Conservation (phyloP, 2,888 invertebrate species). For the Atrina japonica region DNA sequence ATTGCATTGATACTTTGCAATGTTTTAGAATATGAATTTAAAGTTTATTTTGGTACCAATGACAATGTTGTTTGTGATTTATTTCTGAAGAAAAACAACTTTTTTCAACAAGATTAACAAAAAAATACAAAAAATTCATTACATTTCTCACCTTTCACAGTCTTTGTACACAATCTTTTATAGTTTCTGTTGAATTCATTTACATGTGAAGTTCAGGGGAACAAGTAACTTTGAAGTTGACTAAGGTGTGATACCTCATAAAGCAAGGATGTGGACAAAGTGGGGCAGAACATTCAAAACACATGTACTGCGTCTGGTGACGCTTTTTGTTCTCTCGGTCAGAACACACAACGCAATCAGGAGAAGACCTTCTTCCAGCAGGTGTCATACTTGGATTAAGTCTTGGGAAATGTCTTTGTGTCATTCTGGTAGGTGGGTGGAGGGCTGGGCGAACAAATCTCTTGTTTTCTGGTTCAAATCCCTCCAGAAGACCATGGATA, state of each 20-base stretch:
- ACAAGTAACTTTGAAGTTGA: not conserved
- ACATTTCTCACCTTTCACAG: no score
- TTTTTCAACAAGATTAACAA: no score
- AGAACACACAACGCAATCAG: slow-evolving; percentile 7
- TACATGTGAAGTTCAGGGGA: slow-evolving; percentile 1
- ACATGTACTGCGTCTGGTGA: slow-evolving; percentile 4
- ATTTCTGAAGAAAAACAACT: no score
- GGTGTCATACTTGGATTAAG: slow-evolving; percentile 5
- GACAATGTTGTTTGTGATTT: no score
- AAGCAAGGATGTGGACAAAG: slow-evolving; percentile 9
- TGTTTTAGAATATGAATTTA: no score
- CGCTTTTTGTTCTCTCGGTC: not conserved
- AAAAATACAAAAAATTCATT: no score
- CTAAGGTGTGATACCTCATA: slow-evolving; percentile 9
- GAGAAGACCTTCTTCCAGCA: slow-evolving; percentile 1
- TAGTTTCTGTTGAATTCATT: no score
- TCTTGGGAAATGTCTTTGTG: not conserved
- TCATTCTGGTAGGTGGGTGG: not conserved
- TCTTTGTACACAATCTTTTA: no score
- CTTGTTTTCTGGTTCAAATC: not conserved
- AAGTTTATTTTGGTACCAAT: no score
- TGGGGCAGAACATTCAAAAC: not conserved
- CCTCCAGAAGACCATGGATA: not conserved
- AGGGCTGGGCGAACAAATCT: not conserved
- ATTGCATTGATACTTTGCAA: no score